Evolutionary conservation across 1,140 invertebrate genomes (phyloP), one percentile per base, ranked within the genome.

Genomic region (Portunus trituberculatus): DNA sequence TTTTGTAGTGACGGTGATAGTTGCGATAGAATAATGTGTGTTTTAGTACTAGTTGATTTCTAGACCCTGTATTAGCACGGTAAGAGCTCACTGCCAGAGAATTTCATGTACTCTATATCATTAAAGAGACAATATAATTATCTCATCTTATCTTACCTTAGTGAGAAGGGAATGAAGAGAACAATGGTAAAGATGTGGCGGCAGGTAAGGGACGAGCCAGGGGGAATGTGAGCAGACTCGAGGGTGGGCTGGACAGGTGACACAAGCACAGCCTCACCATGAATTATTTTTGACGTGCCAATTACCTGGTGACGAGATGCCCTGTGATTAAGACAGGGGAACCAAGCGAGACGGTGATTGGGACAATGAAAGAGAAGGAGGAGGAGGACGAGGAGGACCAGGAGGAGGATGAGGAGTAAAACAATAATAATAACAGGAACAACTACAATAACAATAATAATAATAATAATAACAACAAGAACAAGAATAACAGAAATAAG

Each of bases 251-350:
- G 8, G 39, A 4, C 89, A 48, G 4, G 45, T 46, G 29, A 31
- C 52, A 67, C 91, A 29, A 82, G 59, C 67, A 67, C 16, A 67
- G 31, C 91, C 39, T 67, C 32, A 83, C 91, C 91, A 45, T 45
- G 83, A 92, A 92, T 92, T 48, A 52, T 45, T 31, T 92, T 83
- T 92, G 91, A 92, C 59, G 48, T 92, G 91, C 45, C 91, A 92
- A 92, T 92, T 92, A 92, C 91, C 59, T 32, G 83, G 67, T 92
- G 91, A 92, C 91, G 91, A 28, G 91, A 92, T 25, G 91, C 91
- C 91, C 76, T 83, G 45, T 92, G 59, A 83, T 92, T 92, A 92
- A 92, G 91, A 59, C 76, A 10, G 91, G 91, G 87, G 87, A 45
- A 14, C 45, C 6, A 16, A 25, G 39, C 6, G 20, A n/a, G 67